These are phyloP conservation scores for Nestor notabilis DNA, from an alignment of 2,113 vertebrate species.

Conservation along the genomic window DNA sequence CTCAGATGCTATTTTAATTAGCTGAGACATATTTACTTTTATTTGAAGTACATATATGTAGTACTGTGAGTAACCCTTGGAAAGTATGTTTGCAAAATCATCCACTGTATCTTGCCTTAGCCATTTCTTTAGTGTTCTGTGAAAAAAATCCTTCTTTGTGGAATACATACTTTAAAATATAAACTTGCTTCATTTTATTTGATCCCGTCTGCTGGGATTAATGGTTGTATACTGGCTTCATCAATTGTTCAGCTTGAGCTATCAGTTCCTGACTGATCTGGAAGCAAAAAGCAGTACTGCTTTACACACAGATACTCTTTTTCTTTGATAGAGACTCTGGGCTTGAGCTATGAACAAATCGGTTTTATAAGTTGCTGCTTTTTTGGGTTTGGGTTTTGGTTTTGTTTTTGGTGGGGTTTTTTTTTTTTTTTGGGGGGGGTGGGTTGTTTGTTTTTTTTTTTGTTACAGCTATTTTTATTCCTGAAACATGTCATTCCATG, in stretches of 20 bases:
- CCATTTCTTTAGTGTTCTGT: background rate
- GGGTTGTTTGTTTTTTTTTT: background rate
- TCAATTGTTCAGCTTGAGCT: background rate
- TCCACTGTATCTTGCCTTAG: background rate
- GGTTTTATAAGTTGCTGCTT: background rate
- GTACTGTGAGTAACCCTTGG: background rate
- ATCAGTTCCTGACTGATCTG: background rate
- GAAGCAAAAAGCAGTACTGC: background rate
- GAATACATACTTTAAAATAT: background rate
- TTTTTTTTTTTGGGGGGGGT: background rate
- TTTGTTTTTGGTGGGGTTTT: no score
- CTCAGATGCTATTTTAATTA: background rate
- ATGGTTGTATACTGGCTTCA: background rate
- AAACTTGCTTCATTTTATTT: background rate
- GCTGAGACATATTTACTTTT: background rate
- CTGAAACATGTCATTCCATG: background rate
- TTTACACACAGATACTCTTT: background rate
- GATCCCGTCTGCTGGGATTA: background rate
- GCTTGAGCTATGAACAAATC: conserved; percentile 1
- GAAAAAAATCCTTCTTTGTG: background rate
- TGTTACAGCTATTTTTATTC: background rate
- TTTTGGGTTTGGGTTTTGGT: no score
- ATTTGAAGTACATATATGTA: background rate
- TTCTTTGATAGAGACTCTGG: background rate
- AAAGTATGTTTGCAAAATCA: background rate